A percentile compares a stretch with the other conserved stretches of the same genome.
Evolutionary conservation across 2,888 invertebrate species (phyloP).

Genomic region (Crossocerus cetratus): DNA sequence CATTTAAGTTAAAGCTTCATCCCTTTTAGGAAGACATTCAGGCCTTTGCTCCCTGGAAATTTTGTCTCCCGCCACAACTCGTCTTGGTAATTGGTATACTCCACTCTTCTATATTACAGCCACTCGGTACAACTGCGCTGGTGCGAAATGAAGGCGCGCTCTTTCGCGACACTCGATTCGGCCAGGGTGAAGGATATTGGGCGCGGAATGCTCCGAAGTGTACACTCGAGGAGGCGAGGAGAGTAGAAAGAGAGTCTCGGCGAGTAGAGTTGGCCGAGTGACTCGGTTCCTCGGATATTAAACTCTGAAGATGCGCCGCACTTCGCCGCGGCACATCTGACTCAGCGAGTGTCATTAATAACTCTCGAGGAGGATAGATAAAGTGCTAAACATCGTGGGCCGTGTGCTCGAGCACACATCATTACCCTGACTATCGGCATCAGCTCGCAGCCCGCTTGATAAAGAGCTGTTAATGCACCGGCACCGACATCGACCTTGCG

Average conservation of each 20-base stretch:
- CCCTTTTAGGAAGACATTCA: too few relatives aligned
- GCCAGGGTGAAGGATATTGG: conserved; percentile 47
- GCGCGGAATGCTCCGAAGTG: conserved; percentile 37
- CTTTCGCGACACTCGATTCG: conserved; percentile 45
- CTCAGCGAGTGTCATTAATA: conserved; percentile 74
- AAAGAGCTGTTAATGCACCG: conserved; percentile 44
- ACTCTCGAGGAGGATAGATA: conserved; percentile 68
- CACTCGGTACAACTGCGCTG: conserved; percentile 29
- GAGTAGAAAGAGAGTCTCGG: conserved; percentile 30
- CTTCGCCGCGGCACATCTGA: conserved; percentile 60
- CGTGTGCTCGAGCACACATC: conserved; percentile 62
- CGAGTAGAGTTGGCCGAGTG: conserved; percentile 61
- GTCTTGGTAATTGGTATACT: background rate
- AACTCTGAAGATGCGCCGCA: conserved; percentile 71
- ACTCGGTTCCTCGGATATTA: conserved; percentile 71
- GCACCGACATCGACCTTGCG: conserved; percentile 42
- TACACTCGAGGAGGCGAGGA: conserved; percentile 35
- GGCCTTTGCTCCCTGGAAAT: too few relatives aligned
- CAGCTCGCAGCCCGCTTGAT: conserved; percentile 30
- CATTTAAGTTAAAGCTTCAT: too few relatives aligned
- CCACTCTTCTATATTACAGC: conserved; percentile 21
- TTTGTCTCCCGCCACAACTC: background rate
- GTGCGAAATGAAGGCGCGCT: conserved; percentile 45
- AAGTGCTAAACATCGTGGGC: conserved; percentile 67
- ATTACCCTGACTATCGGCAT: conserved; percentile 55